phyloP scores from a whole-genome alignment of 2,888 invertebrate genomes.

The Eledona agricola region DNA sequence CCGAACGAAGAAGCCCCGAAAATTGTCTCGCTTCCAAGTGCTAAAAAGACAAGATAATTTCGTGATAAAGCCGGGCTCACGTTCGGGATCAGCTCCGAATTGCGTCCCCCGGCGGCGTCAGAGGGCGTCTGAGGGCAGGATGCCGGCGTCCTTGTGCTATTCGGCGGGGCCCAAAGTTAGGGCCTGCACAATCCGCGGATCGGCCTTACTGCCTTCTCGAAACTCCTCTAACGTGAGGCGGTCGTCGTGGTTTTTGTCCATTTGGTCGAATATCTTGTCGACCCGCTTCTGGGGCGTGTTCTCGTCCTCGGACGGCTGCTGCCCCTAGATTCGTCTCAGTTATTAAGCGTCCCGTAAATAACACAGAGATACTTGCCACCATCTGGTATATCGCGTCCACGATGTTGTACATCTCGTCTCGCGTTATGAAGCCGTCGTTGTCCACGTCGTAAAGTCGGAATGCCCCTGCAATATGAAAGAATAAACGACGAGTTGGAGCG shows the following conservation, averaged over 20 bases:
- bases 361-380: slow-evolving; percentile 84
- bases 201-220: slow-evolving; percentile 97
- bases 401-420: slow-evolving; percentile 97
- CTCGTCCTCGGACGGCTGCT: slow-evolving; percentile 88
- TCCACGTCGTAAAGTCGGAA: slow-evolving; percentile 95
- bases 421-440: slow-evolving; percentile 94
- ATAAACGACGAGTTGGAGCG: background rate
- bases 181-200: slow-evolving; percentile 97
- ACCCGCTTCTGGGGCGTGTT: slow-evolving; percentile 95
- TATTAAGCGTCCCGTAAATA: no score
- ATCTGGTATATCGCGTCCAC: slow-evolving; percentile 98
- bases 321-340: no score
- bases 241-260: slow-evolving; percentile 99
- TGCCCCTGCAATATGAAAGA: slow-evolving; percentile 77
- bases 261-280: slow-evolving; percentile 98
- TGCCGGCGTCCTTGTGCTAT: slow-evolving; percentile 61
- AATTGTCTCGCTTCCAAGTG: slow-evolving; percentile 2
- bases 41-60: slow-evolving; percentile 9
- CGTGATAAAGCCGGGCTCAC: slow-evolving; percentile 5
- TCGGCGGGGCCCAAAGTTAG: slow-evolving; percentile 86
- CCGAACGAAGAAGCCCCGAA: slow-evolving; percentile 5
- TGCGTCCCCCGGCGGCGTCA: slow-evolving; percentile 48
- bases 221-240: slow-evolving; percentile 95
- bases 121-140: slow-evolving; percentile 54
- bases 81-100: slow-evolving; percentile 8